These are phyloP conservation scores for Quiscalus mexicanus DNA, from an alignment of 2,113 vertebrate genomes.

Conservation along the genomic window DNA sequence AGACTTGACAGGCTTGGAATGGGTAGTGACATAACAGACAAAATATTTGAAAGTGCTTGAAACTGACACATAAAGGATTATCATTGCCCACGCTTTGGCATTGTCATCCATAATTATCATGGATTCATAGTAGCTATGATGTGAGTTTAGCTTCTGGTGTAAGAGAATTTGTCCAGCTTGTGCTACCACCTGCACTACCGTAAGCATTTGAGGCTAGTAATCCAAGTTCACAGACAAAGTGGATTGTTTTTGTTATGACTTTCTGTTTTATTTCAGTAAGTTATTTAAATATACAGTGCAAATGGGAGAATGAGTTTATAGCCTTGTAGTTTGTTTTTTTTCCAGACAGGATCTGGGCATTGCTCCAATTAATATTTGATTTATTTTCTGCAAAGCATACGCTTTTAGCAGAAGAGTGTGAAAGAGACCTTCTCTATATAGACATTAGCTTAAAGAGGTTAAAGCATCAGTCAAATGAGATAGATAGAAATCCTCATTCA, in stretches of 20 bases:
- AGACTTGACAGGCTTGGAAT: neutral
- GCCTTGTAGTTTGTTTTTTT: neutral
- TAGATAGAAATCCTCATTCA: neutral
- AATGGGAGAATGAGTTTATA: conserved; percentile 6
- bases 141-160: neutral
- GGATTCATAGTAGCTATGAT: neutral
- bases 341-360: neutral
- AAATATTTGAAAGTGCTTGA: neutral
- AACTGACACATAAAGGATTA: neutral
- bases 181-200: neutral
- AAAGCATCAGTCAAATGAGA: neutral
- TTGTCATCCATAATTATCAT: neutral
- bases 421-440: conserved; percentile 7
- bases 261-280: neutral
- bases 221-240: neutral
- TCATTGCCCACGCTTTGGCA: neutral
- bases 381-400: conserved; percentile 36
- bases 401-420: conserved; percentile 3
- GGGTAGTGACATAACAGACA: neutral
- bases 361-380: conserved; percentile 48
- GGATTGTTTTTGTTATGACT: neutral
- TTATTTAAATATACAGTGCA: neutral
- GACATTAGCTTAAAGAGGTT: neutral
- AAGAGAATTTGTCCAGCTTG: neutral
- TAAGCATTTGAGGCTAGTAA: neutral